Percentiles rank a stretch among this genome's conserved stretches.
These are phyloP conservation scores for Epinotia demarniana DNA, from an alignment of 2,888 invertebrate genomes.

Conservation along the genomic window DNA sequence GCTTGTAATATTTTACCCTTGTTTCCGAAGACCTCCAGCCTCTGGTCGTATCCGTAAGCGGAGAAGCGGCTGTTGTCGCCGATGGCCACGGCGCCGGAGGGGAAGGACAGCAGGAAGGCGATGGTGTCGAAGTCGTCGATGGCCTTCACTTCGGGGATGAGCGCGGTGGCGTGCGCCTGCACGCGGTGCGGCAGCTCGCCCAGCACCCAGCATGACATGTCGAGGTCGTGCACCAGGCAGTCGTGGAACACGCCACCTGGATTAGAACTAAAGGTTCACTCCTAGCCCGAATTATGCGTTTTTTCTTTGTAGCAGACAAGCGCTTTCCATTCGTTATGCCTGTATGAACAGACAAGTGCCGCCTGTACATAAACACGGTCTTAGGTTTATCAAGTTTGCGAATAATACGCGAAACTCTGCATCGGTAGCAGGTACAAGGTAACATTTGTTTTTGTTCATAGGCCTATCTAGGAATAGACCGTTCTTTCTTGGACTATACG, in stretches of 20 bases:
- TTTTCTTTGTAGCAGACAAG: too few relatives aligned
- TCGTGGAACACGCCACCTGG: conserved; percentile 88
- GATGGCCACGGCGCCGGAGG: conserved; percentile 86
- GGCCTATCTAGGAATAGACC: too few relatives aligned
- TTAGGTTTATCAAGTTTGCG: too few relatives aligned
- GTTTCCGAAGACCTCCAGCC: conserved; percentile 87
- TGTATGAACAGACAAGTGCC: too few relatives aligned
- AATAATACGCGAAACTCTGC: too few relatives aligned
- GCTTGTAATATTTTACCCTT: conserved; percentile 74
- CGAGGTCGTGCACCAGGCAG: conserved; percentile 88
- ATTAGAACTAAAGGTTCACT: background rate
- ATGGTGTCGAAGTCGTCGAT: conserved; percentile 87
- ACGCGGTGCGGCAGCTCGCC: conserved; percentile 86
- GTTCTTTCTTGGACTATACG: too few relatives aligned
- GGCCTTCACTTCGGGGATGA: conserved; percentile 85
- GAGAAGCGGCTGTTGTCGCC: conserved; percentile 87
- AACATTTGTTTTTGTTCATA: too few relatives aligned
- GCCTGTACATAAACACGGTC: too few relatives aligned
- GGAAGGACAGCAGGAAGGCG: conserved; percentile 84
- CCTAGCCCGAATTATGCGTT: too few relatives aligned
- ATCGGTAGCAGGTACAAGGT: too few relatives aligned
- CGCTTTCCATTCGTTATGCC: too few relatives aligned
- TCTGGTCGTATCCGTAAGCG: conserved; percentile 88
- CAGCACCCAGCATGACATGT: conserved; percentile 86
- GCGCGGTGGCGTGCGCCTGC: conserved; percentile 79